Evolutionary conservation across 1,140 invertebrate species (phyloP).

Genomic region (Hyles vespertilio): DNA sequence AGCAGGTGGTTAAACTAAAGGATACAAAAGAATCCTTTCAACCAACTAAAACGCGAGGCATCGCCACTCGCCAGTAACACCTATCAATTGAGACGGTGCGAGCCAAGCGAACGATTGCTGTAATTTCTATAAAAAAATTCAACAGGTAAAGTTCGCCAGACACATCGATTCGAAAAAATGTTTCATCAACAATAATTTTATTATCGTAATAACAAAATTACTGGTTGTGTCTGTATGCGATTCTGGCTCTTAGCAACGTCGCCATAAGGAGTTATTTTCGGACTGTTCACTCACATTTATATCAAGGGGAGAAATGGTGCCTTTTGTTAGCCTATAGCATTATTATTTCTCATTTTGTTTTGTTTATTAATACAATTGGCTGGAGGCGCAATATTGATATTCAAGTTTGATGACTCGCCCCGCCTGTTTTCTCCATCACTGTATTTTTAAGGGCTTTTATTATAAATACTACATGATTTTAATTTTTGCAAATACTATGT

Average conservation of each 20-base stretch:
- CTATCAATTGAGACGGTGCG: slow-evolving; percentile 60
- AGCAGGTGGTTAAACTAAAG: too few relatives aligned
- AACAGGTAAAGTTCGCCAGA: slow-evolving; percentile 70
- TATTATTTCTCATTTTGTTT: slow-evolving; percentile 76
- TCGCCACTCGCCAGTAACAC: slow-evolving; percentile 44
- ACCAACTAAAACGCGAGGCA: slow-evolving; percentile 7
- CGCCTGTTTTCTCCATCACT: slow-evolving; percentile 54
- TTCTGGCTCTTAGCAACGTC: slow-evolving; percentile 55
- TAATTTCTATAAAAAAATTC: slow-evolving; percentile 70
- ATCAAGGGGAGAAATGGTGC: slow-evolving; percentile 71
- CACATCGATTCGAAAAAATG: slow-evolving; percentile 70
- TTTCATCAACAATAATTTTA: slow-evolving; percentile 76
- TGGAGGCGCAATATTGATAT: slow-evolving; percentile 75
- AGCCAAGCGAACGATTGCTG: slow-evolving; percentile 56
- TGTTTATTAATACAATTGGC: slow-evolving; percentile 76
- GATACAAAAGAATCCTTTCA: background rate
- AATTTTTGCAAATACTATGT: background rate
- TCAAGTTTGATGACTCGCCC: slow-evolving; percentile 72
- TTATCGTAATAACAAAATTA: slow-evolving; percentile 75
- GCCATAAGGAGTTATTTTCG: slow-evolving; percentile 53
- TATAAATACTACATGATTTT: background rate
- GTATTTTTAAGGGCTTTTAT: slow-evolving; percentile 60
- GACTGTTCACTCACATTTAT: slow-evolving; percentile 38
- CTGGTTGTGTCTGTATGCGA: slow-evolving; percentile 52
- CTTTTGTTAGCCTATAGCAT: slow-evolving; percentile 75